phyloP scores from a whole-genome alignment of 1,140 invertebrate genomes.

The Orchesella cincta region DNA sequence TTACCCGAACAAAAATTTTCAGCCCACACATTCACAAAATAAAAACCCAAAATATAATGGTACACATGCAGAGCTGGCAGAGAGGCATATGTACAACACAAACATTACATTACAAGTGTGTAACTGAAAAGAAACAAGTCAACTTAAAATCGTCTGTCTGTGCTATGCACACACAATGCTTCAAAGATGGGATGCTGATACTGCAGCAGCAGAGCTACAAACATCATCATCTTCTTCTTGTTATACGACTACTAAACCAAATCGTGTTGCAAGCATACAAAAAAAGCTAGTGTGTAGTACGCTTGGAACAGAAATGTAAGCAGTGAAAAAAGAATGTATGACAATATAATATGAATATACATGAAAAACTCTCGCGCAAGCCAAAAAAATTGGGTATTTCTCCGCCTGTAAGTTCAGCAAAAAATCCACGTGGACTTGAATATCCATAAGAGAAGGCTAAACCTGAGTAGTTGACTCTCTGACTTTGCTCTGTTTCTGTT shows the following conservation, averaged over 20 bases:
- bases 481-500: too few species aligned
- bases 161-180: too few species aligned
- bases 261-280: background rate
- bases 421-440: conserved; percentile 43
- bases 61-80: background rate
- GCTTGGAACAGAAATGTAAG: background rate
- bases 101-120: too few species aligned
- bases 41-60: background rate
- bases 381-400: conserved; percentile 37
- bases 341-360: conserved; percentile 8
- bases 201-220: background rate
- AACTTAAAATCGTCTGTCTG: too few species aligned
- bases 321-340: background rate
- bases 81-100: too few species aligned
- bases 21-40: conserved; percentile 2
- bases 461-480: background rate
- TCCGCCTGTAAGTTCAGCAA: conserved; percentile 14
- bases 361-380: conserved; percentile 34
- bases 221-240: conserved; percentile 11
- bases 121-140: too few species aligned
- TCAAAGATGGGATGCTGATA: background rate
- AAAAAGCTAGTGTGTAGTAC: background rate
- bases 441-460: background rate
- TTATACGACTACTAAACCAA: conserved; percentile 17
- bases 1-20: conserved; percentile 13